Conservation (phyloP, 2,113 vertebrate species). For the Glaucomys volans region DNA sequence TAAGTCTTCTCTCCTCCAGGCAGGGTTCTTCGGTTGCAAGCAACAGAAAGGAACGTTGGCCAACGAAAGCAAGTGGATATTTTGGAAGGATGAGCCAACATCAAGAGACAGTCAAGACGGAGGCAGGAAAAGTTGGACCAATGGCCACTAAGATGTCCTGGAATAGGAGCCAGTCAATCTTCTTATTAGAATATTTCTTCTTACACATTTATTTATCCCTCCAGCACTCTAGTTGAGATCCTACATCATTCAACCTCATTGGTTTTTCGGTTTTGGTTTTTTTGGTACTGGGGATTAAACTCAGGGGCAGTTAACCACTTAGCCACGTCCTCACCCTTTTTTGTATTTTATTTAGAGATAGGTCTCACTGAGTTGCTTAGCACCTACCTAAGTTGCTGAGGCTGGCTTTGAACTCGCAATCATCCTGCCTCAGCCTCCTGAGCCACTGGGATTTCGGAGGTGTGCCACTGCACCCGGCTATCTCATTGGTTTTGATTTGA, state of each 20-base stretch:
- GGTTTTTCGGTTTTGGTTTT: no score
- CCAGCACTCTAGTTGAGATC: background rate
- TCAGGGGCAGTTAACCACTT: no score
- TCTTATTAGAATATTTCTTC: background rate
- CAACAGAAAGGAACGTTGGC: conserved; percentile 15
- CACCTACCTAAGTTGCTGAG: no score
- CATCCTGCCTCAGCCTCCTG: no score
- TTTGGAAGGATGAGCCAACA: background rate
- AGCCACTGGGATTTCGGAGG: no score
- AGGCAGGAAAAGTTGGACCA: background rate
- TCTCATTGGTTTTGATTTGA: background rate
- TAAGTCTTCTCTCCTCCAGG: background rate
- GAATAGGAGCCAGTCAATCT: background rate
- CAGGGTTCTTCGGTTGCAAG: conserved; percentile 12
- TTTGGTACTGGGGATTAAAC: no score
- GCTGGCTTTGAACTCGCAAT: no score
- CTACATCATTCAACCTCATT: background rate
- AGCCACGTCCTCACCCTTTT: no score
- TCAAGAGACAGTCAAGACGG: background rate
- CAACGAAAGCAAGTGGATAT: background rate
- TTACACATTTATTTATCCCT: background rate
- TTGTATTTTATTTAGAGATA: no score
- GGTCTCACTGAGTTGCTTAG: no score
- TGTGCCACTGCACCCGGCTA: background rate
- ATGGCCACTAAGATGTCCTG: background rate